A percentile compares a stretch with the other conserved stretches of the same genome.
These are phyloP conservation scores for Cylloceria caligata DNA, from an alignment of 2,888 invertebrate species.

Conservation along the genomic window DNA sequence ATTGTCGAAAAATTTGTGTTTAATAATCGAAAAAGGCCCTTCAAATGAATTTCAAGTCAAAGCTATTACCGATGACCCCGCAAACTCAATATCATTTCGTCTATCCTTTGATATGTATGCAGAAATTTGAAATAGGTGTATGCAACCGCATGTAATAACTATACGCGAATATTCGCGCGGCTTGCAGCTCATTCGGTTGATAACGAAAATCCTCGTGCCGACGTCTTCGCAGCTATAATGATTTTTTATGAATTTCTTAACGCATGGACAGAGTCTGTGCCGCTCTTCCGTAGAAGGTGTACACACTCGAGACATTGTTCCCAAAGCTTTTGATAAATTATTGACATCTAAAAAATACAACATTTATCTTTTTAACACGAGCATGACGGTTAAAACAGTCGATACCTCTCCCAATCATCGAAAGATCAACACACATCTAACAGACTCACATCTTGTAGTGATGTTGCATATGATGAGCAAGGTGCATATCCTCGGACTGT, in stretches of 20 bases:
- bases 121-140: background rate
- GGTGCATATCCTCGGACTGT: slow-evolving; percentile 81
- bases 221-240: background rate
- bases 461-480: slow-evolving; percentile 83
- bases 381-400: too few relatives aligned
- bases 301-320: background rate
- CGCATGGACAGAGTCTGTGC: background rate
- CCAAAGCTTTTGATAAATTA: background rate
- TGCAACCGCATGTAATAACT: background rate
- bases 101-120: background rate
- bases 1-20: too few relatives aligned
- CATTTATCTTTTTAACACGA: background rate
- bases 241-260: background rate
- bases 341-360: background rate
- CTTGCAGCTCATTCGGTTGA: background rate
- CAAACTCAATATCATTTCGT: background rate
- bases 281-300: background rate
- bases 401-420: background rate
- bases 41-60: background rate
- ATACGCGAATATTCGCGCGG: too few relatives aligned
- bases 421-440: background rate
- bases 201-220: background rate
- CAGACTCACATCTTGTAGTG: slow-evolving; percentile 83
- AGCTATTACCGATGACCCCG: too few relatives aligned
- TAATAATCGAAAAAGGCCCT: too few relatives aligned